phyloP scores from a whole-genome alignment of 2,113 vertebrate genomes.

The Phalacrocorax carbo region DNA sequence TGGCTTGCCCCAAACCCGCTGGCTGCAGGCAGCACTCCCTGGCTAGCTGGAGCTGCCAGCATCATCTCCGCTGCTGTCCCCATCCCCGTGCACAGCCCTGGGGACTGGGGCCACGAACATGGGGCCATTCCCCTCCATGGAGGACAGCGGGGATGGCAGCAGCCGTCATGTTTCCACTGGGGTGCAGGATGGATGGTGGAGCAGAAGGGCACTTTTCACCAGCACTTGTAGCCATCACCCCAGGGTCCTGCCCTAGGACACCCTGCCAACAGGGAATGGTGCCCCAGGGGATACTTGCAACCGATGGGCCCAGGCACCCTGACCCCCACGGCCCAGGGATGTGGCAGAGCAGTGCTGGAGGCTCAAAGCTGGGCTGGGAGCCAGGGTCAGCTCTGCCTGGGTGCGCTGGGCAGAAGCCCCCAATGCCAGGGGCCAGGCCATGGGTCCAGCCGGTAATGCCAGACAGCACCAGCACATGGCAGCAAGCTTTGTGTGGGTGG shows the following conservation, averaged over 20 bases:
- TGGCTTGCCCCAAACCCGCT: background rate
- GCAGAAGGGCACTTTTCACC: background rate
- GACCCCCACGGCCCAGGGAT: accelerated
- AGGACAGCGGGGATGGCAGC: background rate
- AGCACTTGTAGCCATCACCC: background rate
- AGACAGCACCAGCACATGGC: background rate
- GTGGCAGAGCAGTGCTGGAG: accelerated
- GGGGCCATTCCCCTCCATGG: accelerated
- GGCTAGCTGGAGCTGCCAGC: background rate
- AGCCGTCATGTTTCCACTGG: background rate
- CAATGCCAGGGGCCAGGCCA: background rate
- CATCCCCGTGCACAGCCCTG: background rate
- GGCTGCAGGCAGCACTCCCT: background rate
- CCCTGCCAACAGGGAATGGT: background rate
- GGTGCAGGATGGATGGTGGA: background rate
- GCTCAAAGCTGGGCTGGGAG: background rate
- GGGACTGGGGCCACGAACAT: accelerated
- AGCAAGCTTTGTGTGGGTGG: background rate
- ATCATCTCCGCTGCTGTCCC: background rate
- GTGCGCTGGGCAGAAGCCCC: background rate
- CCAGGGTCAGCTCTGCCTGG: background rate
- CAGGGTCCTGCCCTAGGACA: accelerated
- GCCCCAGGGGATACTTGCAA: background rate
- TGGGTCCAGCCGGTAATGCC: accelerated
- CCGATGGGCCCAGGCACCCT: background rate